These are phyloP conservation scores for Pentalonia nigronervosa DNA, from an alignment of 1,140 invertebrate species.

Conservation along the genomic window DNA sequence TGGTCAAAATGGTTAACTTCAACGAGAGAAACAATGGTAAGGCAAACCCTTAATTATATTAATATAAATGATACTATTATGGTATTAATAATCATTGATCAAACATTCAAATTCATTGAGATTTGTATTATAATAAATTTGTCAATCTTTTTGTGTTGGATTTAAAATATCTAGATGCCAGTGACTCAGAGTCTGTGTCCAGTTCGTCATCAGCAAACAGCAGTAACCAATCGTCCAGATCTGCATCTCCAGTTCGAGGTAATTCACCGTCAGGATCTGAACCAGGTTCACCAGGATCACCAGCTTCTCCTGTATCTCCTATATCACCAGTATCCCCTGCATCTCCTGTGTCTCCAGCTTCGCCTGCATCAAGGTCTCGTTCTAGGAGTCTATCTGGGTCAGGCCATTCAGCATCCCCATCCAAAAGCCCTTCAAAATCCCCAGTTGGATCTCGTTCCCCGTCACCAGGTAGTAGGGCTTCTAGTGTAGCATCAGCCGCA, in stretches of 20 bases:
- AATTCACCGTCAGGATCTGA: slow-evolving; percentile 40
- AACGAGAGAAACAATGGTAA: not conserved
- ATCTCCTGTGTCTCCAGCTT: not conserved
- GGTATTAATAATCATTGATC: not conserved
- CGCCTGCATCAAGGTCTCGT: slow-evolving; percentile 37
- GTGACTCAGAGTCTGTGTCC: slow-evolving; percentile 38
- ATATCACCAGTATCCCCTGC: not conserved
- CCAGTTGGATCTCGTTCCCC: slow-evolving; percentile 62
- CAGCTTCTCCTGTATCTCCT: not conserved
- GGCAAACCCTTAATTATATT: not conserved
- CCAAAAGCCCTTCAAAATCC: slow-evolving; percentile 63
- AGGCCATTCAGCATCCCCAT: slow-evolving; percentile 60
- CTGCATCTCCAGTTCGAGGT: slow-evolving; percentile 6
- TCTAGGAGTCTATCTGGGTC: slow-evolving; percentile 60
- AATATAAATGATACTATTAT: not conserved
- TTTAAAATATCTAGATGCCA: slow-evolving; percentile 10
- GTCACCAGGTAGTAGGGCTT: slow-evolving; percentile 61
- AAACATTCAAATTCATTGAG: not conserved
- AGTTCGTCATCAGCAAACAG: slow-evolving; percentile 51
- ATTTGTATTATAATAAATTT: not conserved
- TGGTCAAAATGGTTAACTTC: not conserved
- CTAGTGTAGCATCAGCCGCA: slow-evolving; percentile 63
- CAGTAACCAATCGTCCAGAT: slow-evolving; percentile 46
- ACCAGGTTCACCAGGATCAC: slow-evolving; percentile 32
- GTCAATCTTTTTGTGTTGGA: not conserved